Evolutionary conservation across 2,888 invertebrate genomes (phyloP).

Genomic region (Trissolcus japonicus): DNA sequence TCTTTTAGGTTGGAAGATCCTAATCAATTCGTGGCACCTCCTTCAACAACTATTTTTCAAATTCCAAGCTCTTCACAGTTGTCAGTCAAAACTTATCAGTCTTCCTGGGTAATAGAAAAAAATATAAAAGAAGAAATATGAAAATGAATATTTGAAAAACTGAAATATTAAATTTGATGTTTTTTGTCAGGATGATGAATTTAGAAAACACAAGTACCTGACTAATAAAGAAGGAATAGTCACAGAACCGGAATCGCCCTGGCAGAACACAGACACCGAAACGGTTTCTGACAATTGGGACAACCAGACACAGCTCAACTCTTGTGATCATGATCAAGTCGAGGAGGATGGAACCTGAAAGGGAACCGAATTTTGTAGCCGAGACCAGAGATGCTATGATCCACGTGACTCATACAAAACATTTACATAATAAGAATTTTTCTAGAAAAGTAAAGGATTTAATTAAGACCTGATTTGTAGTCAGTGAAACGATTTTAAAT

Average conservation of each 20-base stretch:
- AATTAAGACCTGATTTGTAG: too few species aligned
- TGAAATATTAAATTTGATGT: not conserved
- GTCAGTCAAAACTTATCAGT: slow-evolving; percentile 56
- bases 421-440: slow-evolving; percentile 60
- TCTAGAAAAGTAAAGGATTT: slow-evolving; percentile 53
- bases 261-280: slow-evolving; percentile 47
- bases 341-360: slow-evolving; percentile 56
- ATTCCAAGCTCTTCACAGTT: slow-evolving; percentile 28
- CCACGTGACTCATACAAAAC: slow-evolving; percentile 66
- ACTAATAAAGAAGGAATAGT: slow-evolving; percentile 57
- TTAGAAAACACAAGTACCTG: slow-evolving; percentile 7
- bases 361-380: slow-evolving; percentile 65
- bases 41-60: slow-evolving; percentile 35
- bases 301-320: slow-evolving; percentile 7
- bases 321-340: not conserved
- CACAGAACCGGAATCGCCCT: slow-evolving; percentile 60
- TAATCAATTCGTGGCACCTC: slow-evolving; percentile 26
- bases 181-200: slow-evolving; percentile 21
- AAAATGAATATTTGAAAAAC: too few species aligned
- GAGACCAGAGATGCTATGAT: slow-evolving; percentile 65
- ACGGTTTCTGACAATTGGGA: slow-evolving; percentile 44
- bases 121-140: too few species aligned
- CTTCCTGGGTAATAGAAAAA: slow-evolving; percentile 47
- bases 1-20: too few species aligned
- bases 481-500: too few species aligned